Conservation (phyloP, 2,113 vertebrate species). For the Pseudopipra pipra region DNA sequence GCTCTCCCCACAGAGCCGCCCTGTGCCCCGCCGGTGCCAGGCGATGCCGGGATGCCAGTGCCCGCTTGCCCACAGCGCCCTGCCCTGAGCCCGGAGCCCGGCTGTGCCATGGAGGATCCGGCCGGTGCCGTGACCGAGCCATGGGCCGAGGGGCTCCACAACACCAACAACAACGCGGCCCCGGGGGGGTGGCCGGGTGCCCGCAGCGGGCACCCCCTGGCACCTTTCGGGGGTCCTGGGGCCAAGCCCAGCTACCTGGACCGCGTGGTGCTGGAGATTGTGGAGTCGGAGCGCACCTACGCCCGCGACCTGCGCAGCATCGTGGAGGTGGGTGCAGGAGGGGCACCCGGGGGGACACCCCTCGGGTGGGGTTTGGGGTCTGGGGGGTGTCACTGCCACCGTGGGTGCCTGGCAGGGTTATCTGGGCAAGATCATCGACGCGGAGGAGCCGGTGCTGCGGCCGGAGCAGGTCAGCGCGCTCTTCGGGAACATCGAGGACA, state of each 20-base stretch:
- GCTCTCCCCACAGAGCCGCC: rapidly evolving
- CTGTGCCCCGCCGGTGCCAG: not conserved
- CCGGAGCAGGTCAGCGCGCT: constrained; percentile 92
- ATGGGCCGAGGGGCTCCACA: constrained; percentile 34
- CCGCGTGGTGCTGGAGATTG: constrained; percentile 92
- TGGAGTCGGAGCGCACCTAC: constrained; percentile 93
- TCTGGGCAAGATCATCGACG: constrained; percentile 91
- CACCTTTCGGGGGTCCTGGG: constrained; percentile 73
- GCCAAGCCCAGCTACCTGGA: constrained; percentile 87
- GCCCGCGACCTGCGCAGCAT: constrained; percentile 91
- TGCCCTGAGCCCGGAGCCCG: constrained; percentile 76
- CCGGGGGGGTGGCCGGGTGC: constrained; percentile 6
- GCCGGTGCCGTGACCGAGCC: not conserved
- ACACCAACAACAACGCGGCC: constrained; percentile 72
- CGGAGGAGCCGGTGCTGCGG: constrained; percentile 80
- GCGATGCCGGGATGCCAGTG: constrained; percentile 77
- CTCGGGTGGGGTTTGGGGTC: rapidly evolving
- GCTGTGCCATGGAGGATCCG: constrained; percentile 70
- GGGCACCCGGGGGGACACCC: rapidly evolving
- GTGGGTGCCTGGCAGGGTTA: constrained; percentile 80
- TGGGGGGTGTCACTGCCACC: not conserved
- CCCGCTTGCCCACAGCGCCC: constrained; percentile 63
- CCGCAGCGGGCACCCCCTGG: constrained; percentile 18
- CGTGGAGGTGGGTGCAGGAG: constrained; percentile 81
- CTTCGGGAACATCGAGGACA: constrained; percentile 96